Evolutionary conservation across 2,113 vertebrate species (phyloP), one percentile per base, ranked within the genome.

Genomic region (Hemiprocne comata): DNA sequence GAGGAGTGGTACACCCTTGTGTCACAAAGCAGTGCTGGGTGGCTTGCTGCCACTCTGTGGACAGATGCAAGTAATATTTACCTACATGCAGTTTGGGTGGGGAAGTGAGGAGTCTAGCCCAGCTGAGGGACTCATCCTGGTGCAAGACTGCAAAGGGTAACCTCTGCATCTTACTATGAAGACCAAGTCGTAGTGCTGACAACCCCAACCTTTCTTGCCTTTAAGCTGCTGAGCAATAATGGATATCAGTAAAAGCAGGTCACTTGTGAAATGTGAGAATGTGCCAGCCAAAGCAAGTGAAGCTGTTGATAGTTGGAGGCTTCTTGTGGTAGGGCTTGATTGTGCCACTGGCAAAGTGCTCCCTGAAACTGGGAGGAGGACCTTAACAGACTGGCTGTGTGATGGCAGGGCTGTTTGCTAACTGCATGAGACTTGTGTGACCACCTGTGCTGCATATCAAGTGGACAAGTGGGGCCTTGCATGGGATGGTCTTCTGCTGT

Each of bases 271-370:
- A 11, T 28, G n/a, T 78, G 82, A 42, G 23, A 71, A 29, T 0
- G 0, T 3, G 0, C 2, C 14, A 9, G 24, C 5, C 16, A 36
- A 42, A 78, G 10, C 13, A 44, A 8, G 17, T 33, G 23, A 60
- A 57, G 18, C 57, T 51, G 31, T 23, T 61, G 75, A 2, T 84
- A 66, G 11, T 26, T 53, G 40, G 31, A 34, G n/a, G 31, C n/a
- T 24, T 78, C 33, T 48, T 76, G 34, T 11, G 6, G 38, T 2
- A 31, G 48, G 38, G 34, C 3, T 48, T 88, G 62, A 2, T 19
- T 38, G 24, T 72, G 46, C 20, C 6, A 1, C 3, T 66, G n/a
- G 4, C 10, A 51, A 71, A 38, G 46, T 66, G 7, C 18, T 26
- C 34, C 11, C 10, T 33, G 50, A 21, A 82, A 17, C 34, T 44